Evolutionary conservation across 2,888 invertebrate species (phyloP).

Genomic region (Falcaria lacertinaria): DNA sequence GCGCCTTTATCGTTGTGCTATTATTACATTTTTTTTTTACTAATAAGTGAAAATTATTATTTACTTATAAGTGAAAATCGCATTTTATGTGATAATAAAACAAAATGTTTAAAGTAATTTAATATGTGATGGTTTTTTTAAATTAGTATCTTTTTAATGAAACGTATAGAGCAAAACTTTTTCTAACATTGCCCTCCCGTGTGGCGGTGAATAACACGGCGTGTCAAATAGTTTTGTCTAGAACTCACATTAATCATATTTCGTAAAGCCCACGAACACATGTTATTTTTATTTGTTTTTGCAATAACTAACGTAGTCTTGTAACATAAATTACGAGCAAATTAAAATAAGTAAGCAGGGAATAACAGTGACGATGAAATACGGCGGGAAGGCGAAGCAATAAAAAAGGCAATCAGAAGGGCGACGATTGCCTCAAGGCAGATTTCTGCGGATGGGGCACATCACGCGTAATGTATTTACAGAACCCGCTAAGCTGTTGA

Average conservation of each 20-base stretch:
- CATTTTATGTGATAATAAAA: too few relatives aligned
- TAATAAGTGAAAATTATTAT: too few relatives aligned
- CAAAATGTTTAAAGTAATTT: too few relatives aligned
- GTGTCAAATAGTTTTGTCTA: slow-evolving; percentile 8
- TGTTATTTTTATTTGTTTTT: slow-evolving; percentile 7
- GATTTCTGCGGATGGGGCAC: slow-evolving; percentile 36
- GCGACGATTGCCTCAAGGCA: slow-evolving; percentile 22
- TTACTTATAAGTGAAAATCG: too few relatives aligned
- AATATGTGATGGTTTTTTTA: too few relatives aligned
- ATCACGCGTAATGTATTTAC: slow-evolving; percentile 43
- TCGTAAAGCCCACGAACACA: not conserved
- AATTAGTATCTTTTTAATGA: too few relatives aligned
- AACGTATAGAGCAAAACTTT: too few relatives aligned
- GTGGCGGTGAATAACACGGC: slow-evolving; percentile 4
- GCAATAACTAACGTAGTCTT: not conserved
- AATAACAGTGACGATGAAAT: slow-evolving; percentile 21
- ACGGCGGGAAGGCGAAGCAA: slow-evolving; percentile 35
- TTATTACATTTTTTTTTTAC: too few relatives aligned
- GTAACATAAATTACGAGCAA: slow-evolving; percentile 9
- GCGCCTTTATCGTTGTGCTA: too few relatives aligned
- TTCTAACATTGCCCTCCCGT: slow-evolving; percentile 9
- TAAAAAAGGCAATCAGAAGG: slow-evolving; percentile 53
- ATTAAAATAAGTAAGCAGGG: slow-evolving; percentile 17
- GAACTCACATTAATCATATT: slow-evolving; percentile 16
- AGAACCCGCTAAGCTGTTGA: slow-evolving; percentile 37